phyloP scores from a whole-genome alignment of 2,888 invertebrate genomes.

The Cosmia trapezina region DNA sequence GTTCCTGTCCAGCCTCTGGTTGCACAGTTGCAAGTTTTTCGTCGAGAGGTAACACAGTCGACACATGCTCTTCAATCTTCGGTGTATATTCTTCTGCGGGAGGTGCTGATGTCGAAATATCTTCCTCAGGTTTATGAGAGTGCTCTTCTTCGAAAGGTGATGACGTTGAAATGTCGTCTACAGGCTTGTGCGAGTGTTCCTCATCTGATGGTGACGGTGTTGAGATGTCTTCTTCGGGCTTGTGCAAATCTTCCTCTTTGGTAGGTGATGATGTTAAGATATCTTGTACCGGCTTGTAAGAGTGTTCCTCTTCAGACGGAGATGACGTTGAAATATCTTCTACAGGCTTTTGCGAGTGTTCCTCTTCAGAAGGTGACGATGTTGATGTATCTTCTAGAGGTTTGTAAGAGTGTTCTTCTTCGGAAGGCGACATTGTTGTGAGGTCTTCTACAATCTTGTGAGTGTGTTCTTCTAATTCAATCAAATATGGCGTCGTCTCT shows the following conservation, averaged over 20 bases:
- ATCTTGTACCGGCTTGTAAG: conserved; percentile 12
- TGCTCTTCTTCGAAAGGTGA: conserved; percentile 29
- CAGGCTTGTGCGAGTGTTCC: conserved; percentile 23
- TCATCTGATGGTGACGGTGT: conserved; percentile 17
- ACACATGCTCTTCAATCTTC: conserved; percentile 48
- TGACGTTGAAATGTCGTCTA: conserved; percentile 19
- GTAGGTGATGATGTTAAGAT: conserved; percentile 12
- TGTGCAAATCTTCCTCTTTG: conserved; percentile 11
- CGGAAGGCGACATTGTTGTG: conserved; percentile 55
- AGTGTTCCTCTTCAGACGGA: conserved; percentile 22
- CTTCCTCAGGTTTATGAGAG: conserved; percentile 22
- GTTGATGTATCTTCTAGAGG: conserved; percentile 43
- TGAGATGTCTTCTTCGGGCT: conserved; percentile 15
- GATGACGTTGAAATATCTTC: conserved; percentile 12
- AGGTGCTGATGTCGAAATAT: conserved; percentile 20
- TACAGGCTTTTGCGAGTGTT: conserved; percentile 21
- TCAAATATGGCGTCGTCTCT: conserved; percentile 76
- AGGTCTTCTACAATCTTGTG: conserved; percentile 71
- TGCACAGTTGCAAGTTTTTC: conserved; percentile 34
- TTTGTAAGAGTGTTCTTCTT: conserved; percentile 36
- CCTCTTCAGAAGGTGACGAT: conserved; percentile 28
- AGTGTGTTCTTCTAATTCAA: conserved; percentile 81
- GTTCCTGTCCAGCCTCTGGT: conserved; percentile 17
- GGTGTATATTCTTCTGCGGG: conserved; percentile 58
- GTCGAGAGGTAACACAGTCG: conserved; percentile 26